Evolutionary conservation across 2,113 vertebrate species (phyloP), one percentile per base, ranked within the genome.

Genomic region (Motacilla alba): DNA sequence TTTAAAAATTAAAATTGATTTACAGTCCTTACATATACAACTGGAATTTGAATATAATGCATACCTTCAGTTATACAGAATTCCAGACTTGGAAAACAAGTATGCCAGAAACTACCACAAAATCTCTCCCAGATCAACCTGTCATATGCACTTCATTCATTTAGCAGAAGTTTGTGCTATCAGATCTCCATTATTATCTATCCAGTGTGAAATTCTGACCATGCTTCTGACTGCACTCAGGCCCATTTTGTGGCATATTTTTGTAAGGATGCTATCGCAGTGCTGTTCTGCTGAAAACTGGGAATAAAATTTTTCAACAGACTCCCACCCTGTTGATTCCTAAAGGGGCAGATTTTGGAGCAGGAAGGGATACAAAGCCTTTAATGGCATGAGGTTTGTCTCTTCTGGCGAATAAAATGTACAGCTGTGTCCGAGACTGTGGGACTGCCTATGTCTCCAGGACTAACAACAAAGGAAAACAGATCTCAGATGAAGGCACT

Each of bases 401-500:
- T 67, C 33, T 70, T 63, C 50, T 75, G 59, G 75, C 70, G 47
- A 93, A 88, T 37, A 70, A 90, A 75, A 67, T 47, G 39, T 26
- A 46, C 43, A 83, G 90, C 70, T 94, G 87, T 2, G 1, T 69
- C 56, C 2, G 20, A 74, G 83, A n/a, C 8, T 44, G 43, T 39
- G 67, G 62, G 83, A 73, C 17, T 58, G 67, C 59, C 76, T n/a
- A 10, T 9, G 55, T 60, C 83, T 92, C 85, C 68, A 89, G 87
- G 79, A 95, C 46, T 56, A 89, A 92, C 37, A 89, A 37, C 1
- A 20, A 59, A 90, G 67, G 37, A 68, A 95, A 92, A 20, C 59
- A 75, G 63, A 94, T 66, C 59, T 90, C 74, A 63, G 67, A 79
- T 88, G 92, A 93, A 95, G 83, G 83, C 88, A 49, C 39, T 88